Conservation (phyloP, 2,797 vertebrate species). For the Scarus forsteni region DNA sequence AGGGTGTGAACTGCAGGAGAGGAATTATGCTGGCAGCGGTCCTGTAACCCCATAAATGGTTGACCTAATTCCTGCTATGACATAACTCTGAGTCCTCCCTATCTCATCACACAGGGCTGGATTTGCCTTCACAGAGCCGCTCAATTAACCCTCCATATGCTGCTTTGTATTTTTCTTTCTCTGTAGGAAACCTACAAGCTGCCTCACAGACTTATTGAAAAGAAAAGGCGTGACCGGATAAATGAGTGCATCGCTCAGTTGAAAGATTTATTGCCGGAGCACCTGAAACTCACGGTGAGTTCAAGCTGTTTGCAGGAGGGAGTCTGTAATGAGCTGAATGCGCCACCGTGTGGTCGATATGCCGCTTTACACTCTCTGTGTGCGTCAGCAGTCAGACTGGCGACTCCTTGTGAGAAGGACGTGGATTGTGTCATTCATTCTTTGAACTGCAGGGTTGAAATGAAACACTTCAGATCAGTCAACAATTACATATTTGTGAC, state of each 20-base stretch:
- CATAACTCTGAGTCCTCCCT: conserved; percentile 69
- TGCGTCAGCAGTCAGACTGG: conserved; percentile 62
- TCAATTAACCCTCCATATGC: conserved; percentile 16
- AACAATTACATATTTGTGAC: not conserved
- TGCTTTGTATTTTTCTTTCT: conserved; percentile 10
- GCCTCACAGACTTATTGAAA: conserved; percentile 97
- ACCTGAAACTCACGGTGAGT: conserved; percentile 98
- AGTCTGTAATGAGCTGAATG: conserved; percentile 22
- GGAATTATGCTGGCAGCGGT: conserved; percentile 20
- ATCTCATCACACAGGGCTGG: conserved; percentile 14
- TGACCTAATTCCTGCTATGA: conserved; percentile 72
- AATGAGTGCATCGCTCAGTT: conserved; percentile 99
- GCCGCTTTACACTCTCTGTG: conserved; percentile 35
- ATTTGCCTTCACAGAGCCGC: not conserved
- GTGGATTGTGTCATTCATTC: not conserved
- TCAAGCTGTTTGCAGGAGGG: conserved; percentile 13
- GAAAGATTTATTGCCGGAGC: conserved; percentile 97
- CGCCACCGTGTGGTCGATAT: conserved; percentile 60
- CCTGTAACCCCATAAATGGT: conserved; percentile 60
- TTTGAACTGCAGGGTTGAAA: not conserved
- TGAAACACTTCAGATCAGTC: not conserved
- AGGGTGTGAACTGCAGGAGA: conserved; percentile 20
- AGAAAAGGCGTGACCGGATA: conserved; percentile 98
- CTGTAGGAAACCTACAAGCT: conserved; percentile 97
- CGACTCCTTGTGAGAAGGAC: not conserved